These are phyloP conservation scores for Imbricaverruca yamaguchii DNA, from an alignment of 2,888 invertebrate genomes.

Conservation along the genomic window DNA sequence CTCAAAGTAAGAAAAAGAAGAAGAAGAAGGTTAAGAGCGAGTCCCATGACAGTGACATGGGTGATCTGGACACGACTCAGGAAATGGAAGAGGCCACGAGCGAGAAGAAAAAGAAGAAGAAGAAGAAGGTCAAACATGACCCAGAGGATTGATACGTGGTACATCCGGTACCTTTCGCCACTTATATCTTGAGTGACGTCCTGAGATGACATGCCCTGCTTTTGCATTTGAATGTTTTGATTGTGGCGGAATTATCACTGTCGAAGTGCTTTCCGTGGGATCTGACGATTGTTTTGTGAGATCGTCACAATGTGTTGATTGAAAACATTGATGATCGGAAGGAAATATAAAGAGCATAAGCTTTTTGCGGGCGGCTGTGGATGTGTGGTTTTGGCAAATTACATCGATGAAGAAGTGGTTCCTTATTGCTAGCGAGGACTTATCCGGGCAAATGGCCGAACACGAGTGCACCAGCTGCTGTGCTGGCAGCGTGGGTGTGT, in stretches of 20 bases:
- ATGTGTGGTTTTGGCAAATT: no score
- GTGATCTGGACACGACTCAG: neutral
- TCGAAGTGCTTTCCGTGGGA: neutral
- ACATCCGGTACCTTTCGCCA: no score
- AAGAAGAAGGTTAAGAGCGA: conserved; percentile 29
- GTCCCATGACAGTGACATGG: neutral
- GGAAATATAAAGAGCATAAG: neutral
- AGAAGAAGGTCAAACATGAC: conserved; percentile 24
- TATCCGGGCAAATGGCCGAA: no score
- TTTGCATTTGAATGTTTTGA: neutral
- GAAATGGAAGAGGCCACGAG: neutral
- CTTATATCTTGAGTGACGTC: neutral
- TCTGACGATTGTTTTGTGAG: neutral
- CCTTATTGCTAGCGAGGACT: no score
- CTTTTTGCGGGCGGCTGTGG: no score
- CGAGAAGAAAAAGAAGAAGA: conserved; percentile 31
- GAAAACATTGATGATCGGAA: neutral
- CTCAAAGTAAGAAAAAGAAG: conserved; percentile 31
- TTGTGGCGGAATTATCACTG: neutral
- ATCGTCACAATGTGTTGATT: neutral
- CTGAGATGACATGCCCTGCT: neutral
- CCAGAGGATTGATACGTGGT: neutral
- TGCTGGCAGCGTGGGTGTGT: no score
- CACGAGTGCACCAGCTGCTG: no score
- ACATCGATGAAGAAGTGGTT: no score